Base-by-base conservation (phyloP, 2,113 vertebrate genomes). In the Sclerurus mexicanus region DNA sequence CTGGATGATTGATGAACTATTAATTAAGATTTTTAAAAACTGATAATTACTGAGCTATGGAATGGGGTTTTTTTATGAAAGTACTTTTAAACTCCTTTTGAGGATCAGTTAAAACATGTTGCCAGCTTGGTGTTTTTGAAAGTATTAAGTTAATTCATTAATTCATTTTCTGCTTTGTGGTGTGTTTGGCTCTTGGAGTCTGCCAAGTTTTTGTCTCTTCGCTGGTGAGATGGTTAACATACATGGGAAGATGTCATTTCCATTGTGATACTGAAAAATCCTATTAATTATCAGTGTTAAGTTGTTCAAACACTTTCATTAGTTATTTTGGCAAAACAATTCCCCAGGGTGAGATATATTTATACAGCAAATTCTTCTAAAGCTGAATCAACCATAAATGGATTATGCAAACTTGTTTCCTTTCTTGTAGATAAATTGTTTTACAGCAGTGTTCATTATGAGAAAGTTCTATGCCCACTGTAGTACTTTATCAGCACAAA, bases 231-330 rank as follows among this genome's bases (percentile, higher is more conserved):
- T 33, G 62, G 71, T 94, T 93, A 94, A 83, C 30, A 5, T 84
- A 44, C 17, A 35, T 18, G 42, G 75, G 75, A 96, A 94, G 39
- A 91, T 75, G 90, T 72, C 35, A 7, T 47, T 91, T 75, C 95
- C 76, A 40, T 86, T 92, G 53, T 77, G 56, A 78, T 93, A 93
- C 75, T 96, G 95, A 95, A 91, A 96, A 92, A 93, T 88, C 92
- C 93, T 89, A 96, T 97, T 96, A 97, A 96, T 96, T 95, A 96
- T 91, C 86, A 79, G 35, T 80, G 74, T 86, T 97, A 97, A 97
- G 78, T 97, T 97, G 77, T 81, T 96, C 89, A 91, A 95, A 91
- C 46, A 83, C 66, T 96, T 96, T 47, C 79, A 96, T 96, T 93
- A 93, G 83, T 97, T 96, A 94, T 86, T 97, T 90, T 97, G 87